Evolutionary conservation across 2,888 invertebrate genomes (phyloP).

Genomic region (Chymomyza fuscimana): DNA sequence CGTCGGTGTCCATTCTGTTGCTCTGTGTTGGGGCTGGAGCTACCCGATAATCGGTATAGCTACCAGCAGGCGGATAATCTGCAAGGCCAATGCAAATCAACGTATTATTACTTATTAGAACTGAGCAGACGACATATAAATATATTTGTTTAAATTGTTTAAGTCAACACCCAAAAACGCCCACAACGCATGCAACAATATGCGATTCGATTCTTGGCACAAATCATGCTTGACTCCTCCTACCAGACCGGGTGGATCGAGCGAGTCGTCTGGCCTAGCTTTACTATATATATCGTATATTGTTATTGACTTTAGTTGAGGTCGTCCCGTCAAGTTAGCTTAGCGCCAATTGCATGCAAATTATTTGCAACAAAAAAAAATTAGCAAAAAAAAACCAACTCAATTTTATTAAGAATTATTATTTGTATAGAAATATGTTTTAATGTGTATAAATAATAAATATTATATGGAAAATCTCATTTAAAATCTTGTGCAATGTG

Average conservation of each 20-base stretch:
- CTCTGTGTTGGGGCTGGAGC: constrained; percentile 61
- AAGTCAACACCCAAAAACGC: constrained; percentile 44
- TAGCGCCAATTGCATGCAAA: constrained; percentile 52
- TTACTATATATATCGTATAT: not conserved
- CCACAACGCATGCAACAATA: constrained; percentile 3
- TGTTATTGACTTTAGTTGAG: constrained; percentile 7
- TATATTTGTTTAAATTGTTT: constrained; percentile 8
- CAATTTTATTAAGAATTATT: constrained; percentile 27
- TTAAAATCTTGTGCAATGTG: constrained; percentile 1
- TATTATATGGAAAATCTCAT: not conserved
- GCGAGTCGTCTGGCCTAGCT: not conserved
- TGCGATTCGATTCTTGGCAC: constrained; percentile 30
- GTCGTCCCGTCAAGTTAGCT: constrained; percentile 43
- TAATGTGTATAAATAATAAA: constrained; percentile 2
- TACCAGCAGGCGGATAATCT: constrained; percentile 71
- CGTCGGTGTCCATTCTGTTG: constrained; percentile 88
- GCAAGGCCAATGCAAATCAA: not conserved
- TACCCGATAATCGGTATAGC: constrained; percentile 77
- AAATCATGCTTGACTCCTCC: constrained; percentile 68
- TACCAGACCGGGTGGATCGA: constrained; percentile 25
- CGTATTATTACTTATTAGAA: constrained; percentile 13
- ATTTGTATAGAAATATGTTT: constrained; percentile 2
- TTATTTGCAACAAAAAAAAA: constrained; percentile 17
- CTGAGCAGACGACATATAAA: constrained; percentile 31
- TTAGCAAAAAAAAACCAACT: not conserved